These are phyloP conservation scores for Irena cyanogastra DNA, from an alignment of 2,113 vertebrate genomes.

Conservation along the genomic window DNA sequence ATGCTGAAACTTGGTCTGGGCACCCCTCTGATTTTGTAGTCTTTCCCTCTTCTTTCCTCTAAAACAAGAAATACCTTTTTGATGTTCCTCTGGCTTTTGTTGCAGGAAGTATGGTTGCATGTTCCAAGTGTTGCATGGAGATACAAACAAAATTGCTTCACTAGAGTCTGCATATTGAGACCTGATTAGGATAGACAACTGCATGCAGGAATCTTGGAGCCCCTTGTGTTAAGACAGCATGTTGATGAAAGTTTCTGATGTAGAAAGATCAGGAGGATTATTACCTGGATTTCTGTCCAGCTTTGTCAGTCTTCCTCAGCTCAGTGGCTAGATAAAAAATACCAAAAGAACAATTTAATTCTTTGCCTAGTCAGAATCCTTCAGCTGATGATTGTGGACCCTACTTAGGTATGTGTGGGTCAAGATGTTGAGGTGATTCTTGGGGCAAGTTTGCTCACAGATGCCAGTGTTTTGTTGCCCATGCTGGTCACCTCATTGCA, in stretches of 20 bases:
- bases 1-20: neutral
- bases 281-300: neutral
- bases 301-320: neutral
- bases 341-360: neutral
- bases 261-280: neutral
- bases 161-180: neutral
- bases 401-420: neutral
- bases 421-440: neutral
- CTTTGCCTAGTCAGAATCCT: neutral
- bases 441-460: neutral
- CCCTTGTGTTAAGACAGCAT: neutral
- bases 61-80: neutral
- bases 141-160: neutral
- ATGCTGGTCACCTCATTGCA: neutral
- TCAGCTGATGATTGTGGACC: neutral
- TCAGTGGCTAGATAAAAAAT: neutral
- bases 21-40: neutral
- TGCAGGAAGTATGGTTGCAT: neutral
- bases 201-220: neutral
- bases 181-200: neutral
- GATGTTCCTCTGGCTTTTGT: neutral
- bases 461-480: neutral
- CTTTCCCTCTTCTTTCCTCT: neutral
- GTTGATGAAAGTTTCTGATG: neutral
- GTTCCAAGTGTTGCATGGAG: neutral